Percentiles rank a stretch among this genome's conserved stretches.
Conservation (phyloP, 2,888 invertebrate genomes). For the Eilema depressum region DNA sequence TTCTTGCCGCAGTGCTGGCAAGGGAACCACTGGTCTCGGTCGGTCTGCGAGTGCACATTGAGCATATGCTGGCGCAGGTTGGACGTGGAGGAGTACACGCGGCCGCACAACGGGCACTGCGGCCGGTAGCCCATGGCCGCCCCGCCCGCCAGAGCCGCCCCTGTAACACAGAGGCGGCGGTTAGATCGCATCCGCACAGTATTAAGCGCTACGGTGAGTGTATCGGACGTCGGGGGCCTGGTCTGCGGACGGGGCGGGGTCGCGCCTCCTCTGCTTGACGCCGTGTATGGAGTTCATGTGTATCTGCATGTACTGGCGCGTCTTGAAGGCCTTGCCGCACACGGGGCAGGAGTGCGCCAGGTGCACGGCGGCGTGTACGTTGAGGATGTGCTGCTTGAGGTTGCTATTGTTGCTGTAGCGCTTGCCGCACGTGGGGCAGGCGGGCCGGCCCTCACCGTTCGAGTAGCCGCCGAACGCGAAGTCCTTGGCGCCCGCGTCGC, state of each 20-base stretch:
- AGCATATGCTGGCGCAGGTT: slow-evolving; percentile 92
- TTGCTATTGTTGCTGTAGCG: slow-evolving; percentile 90
- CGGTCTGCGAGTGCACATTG: slow-evolving; percentile 91
- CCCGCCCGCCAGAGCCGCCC: slow-evolving; percentile 88
- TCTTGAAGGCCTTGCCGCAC: slow-evolving; percentile 90
- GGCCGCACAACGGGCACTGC: slow-evolving; percentile 90
- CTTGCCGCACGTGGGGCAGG: slow-evolving; percentile 90
- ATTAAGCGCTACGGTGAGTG: slow-evolving; percentile 81
- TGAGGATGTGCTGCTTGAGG: slow-evolving; percentile 90
- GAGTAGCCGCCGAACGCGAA: slow-evolving; percentile 55
- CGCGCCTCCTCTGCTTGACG: slow-evolving; percentile 87
- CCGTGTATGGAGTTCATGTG: slow-evolving; percentile 90
- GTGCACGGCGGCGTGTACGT: slow-evolving; percentile 89
- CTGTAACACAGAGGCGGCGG: slow-evolving; percentile 90
- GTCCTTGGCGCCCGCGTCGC: slow-evolving; percentile 47
- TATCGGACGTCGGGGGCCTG: slow-evolving; percentile 63
- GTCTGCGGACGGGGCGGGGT: slow-evolving; percentile 74
- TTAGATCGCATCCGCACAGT: slow-evolving; percentile 71
- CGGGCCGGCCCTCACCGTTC: slow-evolving; percentile 85
- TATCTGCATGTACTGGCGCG: slow-evolving; percentile 90
- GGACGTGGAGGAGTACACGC: slow-evolving; percentile 91
- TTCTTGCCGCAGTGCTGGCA: slow-evolving; percentile 92
- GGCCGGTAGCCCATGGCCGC: slow-evolving; percentile 87
- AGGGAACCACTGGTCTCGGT: slow-evolving; percentile 90
- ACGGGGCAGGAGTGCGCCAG: slow-evolving; percentile 88